These are phyloP conservation scores for Hucho hucho DNA, from an alignment of 2,113 vertebrate species.

Conservation along the genomic window DNA sequence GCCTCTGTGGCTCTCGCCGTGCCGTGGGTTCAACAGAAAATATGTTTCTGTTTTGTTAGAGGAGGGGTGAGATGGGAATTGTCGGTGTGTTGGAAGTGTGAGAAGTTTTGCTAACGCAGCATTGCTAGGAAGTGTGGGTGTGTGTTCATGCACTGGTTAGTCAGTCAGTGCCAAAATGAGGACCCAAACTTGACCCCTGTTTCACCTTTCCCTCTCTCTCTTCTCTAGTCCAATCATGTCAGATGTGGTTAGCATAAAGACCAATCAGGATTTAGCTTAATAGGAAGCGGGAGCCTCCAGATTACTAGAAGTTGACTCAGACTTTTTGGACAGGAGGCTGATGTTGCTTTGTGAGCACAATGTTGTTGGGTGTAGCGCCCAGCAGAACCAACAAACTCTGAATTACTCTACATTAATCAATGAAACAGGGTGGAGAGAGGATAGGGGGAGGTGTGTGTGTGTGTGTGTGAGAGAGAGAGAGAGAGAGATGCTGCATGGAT, in stretches of 20 bases:
- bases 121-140: neutral
- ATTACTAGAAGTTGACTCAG: neutral
- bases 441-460: neutral
- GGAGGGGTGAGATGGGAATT: neutral
- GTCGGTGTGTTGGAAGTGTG: constrained; percentile 5
- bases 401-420: constrained; percentile 21
- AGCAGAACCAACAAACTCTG: neutral
- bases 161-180: neutral
- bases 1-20: neutral
- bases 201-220: neutral
- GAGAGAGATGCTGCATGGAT: neutral
- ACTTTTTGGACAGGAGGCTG: neutral
- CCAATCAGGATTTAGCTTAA: too few species aligned
- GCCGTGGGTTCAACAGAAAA: neutral
- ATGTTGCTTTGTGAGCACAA: constrained; percentile 18
- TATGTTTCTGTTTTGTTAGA: neutral
- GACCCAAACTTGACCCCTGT: neutral
- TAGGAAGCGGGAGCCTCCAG: neutral
- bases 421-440: neutral
- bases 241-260: too few species aligned
- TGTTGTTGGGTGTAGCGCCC: constrained; percentile 16
- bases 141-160: neutral
- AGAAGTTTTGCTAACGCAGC: neutral
- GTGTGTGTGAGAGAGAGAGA: neutral
- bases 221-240: neutral